These are phyloP conservation scores for Malurus splendens DNA, from an alignment of 2,797 vertebrate species.

Conservation along the genomic window DNA sequence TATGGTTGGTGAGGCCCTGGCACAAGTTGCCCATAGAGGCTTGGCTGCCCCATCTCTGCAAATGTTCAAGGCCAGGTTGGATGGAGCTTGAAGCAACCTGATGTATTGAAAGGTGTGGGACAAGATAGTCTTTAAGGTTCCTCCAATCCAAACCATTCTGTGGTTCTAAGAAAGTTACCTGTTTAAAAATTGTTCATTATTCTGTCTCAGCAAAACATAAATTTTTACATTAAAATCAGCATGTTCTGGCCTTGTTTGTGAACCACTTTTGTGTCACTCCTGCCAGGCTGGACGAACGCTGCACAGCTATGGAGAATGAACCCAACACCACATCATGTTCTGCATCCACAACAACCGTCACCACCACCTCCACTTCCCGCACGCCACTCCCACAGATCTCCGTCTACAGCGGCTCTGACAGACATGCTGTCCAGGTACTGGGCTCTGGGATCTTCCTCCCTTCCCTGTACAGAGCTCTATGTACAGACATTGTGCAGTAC, in stretches of 20 bases:
- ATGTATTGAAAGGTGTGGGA: not conserved
- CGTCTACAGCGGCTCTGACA: slow-evolving; percentile 82
- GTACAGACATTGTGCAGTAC: not conserved
- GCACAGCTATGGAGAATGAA: slow-evolving; percentile 77
- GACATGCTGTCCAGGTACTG: slow-evolving; percentile 87
- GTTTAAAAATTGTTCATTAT: not conserved
- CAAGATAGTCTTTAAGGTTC: accelerated
- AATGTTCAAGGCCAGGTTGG: not conserved
- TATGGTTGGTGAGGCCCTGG: not conserved
- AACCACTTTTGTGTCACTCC: not conserved
- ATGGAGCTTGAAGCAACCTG: not conserved
- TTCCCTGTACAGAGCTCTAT: not conserved
- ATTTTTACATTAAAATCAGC: not conserved
- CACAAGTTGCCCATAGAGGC: not conserved
- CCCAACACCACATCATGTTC: slow-evolving; percentile 68
- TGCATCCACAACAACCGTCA: slow-evolving; percentile 64
- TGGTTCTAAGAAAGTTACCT: not conserved
- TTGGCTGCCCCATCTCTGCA: not conserved
- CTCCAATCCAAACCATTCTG: not conserved
- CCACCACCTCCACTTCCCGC: slow-evolving; percentile 69
- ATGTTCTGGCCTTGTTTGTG: not conserved
- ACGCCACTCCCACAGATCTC: slow-evolving; percentile 78
- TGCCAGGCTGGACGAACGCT: slow-evolving; percentile 50
- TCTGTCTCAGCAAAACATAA: not conserved
- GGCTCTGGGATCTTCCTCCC: not conserved